Base-by-base conservation (phyloP, 2,888 invertebrate genomes). In the Fissipunctia ypsillon region DNA sequence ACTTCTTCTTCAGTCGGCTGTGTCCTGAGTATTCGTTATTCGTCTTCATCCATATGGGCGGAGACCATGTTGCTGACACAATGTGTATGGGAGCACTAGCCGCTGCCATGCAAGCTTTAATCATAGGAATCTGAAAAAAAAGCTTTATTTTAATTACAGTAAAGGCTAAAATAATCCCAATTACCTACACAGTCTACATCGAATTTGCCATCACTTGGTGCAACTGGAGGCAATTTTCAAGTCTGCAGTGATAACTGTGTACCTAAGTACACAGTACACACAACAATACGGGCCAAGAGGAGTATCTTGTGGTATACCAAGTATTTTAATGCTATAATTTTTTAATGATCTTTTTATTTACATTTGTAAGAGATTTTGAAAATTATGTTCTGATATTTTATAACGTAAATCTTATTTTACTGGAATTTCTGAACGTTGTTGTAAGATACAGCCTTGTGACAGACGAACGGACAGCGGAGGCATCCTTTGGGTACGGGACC, bases 1-100 rank as follows among this genome's bases (percentile, higher is more conserved):
- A 98, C 68, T 96, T 89, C 1, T 86, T 73, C 76, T 92, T 92
- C 1, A 96, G 83, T 0, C 81, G 88, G 78, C 96, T 95, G 84
- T 83, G 97, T 96, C 94, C 96, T 86, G 96, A 96, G 0, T 88
- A 91, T 83, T 92, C 93, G 19, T 87, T 84, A 28, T 96, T 88
- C 78, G 95, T 96, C 90, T 97, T 97, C 97, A 97, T 97, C 97
- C 97, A 97, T 5, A 88, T 82, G 0, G 97, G 97, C 0, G 97
- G 94, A 4, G 97, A 96, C 97, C 97, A 97, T 0, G 96, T 94
- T 0, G 97, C 93, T 0, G 94, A 93, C 22, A 97, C 50, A 1
- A 97, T 87, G 48, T 91, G 91, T 1, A 96, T 61, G 0, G 92
- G 84, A 0, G 92, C 89, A 52, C 92, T 93, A 0, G 94, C 88